Evolutionary conservation across 2,888 invertebrate genomes (phyloP).

Genomic region (Melanostoma mellinum): DNA sequence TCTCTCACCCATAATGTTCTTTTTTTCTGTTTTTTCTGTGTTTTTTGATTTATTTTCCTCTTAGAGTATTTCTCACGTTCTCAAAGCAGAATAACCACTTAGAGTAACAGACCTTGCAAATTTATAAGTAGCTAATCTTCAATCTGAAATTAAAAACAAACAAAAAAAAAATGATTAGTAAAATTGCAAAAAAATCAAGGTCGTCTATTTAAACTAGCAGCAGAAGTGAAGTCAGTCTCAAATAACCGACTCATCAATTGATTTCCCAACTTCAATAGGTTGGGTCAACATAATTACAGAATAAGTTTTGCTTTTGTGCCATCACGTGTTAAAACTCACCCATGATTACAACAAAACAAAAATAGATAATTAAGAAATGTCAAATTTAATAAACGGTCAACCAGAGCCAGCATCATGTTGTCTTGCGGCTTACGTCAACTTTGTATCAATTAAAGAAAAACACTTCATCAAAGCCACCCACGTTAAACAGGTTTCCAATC

Average conservation of each 20-base stretch:
- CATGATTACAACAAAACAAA: no score
- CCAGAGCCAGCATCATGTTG: no score
- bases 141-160: conserved; percentile 47
- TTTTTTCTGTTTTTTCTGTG: conserved; percentile 20
- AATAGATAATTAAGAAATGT: no score
- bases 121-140: conserved; percentile 1
- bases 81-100: conserved; percentile 25
- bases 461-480: conserved; percentile 22
- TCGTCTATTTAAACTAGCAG: neutral
- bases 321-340: no score
- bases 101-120: conserved; percentile 13
- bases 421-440: no score
- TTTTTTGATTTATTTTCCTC: conserved; percentile 14
- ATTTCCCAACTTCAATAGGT: neutral
- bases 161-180: conserved; percentile 40
- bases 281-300: no score
- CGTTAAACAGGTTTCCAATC: conserved; percentile 30
- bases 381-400: no score
- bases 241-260: conserved; percentile 28
- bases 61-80: conserved; percentile 60
- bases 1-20: conserved; percentile 87
- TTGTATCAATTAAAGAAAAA: conserved; percentile 5
- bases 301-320: no score
- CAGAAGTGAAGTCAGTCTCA: neutral
- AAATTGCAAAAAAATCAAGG: conserved; percentile 38